A percentile compares a stretch with the other conserved stretches of the same genome.
Conservation (phyloP, 1,140 invertebrate species). For the Andricus grossulariae region DNA sequence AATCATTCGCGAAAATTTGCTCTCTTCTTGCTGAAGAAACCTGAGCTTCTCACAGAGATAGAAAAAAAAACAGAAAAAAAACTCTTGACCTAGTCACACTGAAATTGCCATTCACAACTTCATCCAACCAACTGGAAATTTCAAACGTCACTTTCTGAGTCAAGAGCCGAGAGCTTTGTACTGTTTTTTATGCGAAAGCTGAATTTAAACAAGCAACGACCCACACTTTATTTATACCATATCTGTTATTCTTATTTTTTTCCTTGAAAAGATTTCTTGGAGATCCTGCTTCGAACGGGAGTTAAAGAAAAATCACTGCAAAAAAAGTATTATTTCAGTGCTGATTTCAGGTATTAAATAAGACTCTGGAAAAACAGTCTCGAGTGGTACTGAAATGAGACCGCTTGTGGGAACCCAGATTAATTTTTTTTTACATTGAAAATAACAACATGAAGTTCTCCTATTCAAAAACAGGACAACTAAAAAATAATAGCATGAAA, state of each 20-base stretch:
- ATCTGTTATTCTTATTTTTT: background rate
- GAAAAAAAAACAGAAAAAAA: background rate
- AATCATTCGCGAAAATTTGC: too few species aligned
- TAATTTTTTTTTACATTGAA: too few species aligned
- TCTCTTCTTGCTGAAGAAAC: background rate
- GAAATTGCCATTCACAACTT: conserved; percentile 26
- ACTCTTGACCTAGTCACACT: conserved; percentile 13
- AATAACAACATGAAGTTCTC: too few species aligned
- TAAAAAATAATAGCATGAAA: too few species aligned
- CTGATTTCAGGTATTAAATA: too few species aligned
- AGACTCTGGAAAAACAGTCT: too few species aligned
- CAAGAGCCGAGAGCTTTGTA: background rate
- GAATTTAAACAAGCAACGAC: background rate
- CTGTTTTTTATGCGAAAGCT: background rate
- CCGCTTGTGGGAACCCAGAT: too few species aligned
- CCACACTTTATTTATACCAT: background rate
- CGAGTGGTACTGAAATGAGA: too few species aligned
- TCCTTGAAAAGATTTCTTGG: background rate
- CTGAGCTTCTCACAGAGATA: background rate
- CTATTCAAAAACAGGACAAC: too few species aligned
- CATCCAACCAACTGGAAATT: conserved; percentile 8
- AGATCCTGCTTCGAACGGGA: too few species aligned
- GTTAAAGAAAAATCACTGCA: too few species aligned
- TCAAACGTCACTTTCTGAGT: conserved; percentile 18
- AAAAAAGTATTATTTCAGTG: too few species aligned